A percentile compares a stretch with the other conserved stretches of the same genome.
Evolutionary conservation across 2,797 vertebrate genomes (phyloP).

Genomic region (Bryconaethiops microstoma): DNA sequence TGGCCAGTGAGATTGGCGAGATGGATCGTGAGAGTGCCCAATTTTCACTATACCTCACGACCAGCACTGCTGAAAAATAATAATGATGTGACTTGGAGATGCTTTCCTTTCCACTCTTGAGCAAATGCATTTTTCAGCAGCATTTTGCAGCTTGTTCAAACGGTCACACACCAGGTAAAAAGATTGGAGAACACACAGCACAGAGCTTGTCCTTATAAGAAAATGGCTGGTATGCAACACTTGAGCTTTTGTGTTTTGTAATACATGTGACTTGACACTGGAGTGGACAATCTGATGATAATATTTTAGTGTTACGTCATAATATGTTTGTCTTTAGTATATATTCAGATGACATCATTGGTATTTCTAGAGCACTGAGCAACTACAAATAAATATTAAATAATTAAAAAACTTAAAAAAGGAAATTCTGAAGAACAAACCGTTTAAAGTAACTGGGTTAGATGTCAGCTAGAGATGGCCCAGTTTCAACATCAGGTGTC

Average conservation of each 20-base stretch:
- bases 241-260: background rate
- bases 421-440: background rate
- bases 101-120: background rate
- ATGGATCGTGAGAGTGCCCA: slow-evolving; percentile 7
- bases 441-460: too few species aligned
- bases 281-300: background rate
- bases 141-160: background rate
- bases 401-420: background rate
- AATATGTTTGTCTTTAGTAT: background rate
- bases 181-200: slow-evolving; percentile 3
- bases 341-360: background rate
- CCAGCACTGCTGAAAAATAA: background rate
- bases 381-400: background rate
- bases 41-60: slow-evolving; percentile 2
- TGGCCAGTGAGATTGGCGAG: slow-evolving; percentile 51
- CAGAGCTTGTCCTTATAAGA: background rate
- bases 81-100: slow-evolving; percentile 6
- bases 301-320: background rate
- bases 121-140: background rate
- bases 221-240: background rate
- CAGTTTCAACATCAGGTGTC: too few species aligned
- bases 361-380: background rate
- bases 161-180: background rate
- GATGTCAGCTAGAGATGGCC: too few species aligned
- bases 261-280: background rate